Base-by-base conservation (phyloP, 2,797 vertebrate species). In the Chrosomus eos region DNA sequence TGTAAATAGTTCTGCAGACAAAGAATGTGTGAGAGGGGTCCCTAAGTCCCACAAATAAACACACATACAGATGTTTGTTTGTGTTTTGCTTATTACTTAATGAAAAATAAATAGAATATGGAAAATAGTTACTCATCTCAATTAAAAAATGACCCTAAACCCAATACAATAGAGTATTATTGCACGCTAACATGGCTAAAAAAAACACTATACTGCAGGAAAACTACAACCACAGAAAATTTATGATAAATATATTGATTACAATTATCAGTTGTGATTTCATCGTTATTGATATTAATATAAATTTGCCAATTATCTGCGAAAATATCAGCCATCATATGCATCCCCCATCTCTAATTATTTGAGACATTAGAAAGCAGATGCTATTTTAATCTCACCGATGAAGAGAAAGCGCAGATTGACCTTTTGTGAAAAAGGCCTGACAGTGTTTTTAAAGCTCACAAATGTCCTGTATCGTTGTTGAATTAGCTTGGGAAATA, bases 391-490 rank as follows among this genome's bases (percentile, higher is more conserved):
- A 55, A 85, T 55, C 70, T n/a, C 23, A 4, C 73, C 64, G 53
- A n/a, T 21, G 21, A 74, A 48, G 64, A 67, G 11, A 45, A n/a
- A 48, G 6, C 13, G n/a, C 60, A 26, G 33, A 21, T n/a, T 66
- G 38, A 89, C 66, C 72, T 87, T 85, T 85, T 43, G 81, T 19
- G 53, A 64, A 28, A 5, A 21, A 86, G 23, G 71, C 67, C 48
- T 5, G 53, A 55, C 6, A 28, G 73, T 68, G 4, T 19, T 28
- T 67, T 36, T 55, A 19, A 14, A 38, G 33, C 43, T 71, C 11
- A 66, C 40, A 51, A 45, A 67, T 33, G 7, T n/a, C 21, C 62
- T 3, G 18, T 40, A 5, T 4, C 2, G 0, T 43, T 23, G n/a
- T 28, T 79, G 14, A 26, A 66, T 66, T 31, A 33, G 38, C 76